Evolutionary conservation across 2,888 invertebrate genomes (phyloP), one percentile per base, ranked within the genome.

Genomic region (Diarsia dahlii): DNA sequence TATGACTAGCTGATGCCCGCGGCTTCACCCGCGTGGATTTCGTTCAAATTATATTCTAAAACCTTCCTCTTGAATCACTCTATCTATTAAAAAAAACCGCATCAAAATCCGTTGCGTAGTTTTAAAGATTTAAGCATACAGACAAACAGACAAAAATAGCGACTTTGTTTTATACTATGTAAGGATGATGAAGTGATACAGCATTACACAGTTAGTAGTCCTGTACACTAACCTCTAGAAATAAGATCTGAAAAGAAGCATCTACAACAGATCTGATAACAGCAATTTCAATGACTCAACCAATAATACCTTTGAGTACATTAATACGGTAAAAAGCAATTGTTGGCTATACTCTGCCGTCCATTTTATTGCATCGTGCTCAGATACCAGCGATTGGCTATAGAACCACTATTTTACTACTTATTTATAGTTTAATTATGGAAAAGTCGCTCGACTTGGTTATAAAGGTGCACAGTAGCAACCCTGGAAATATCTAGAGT

Each of bases 391-490:
- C 75, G 84, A 87, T 87, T 85, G 69, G 65, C 78, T 56, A 66
- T 72, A 72, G 66, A 66, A 84, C 76, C 50, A 75, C 77, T 79
- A 87, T 87, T 88, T 90, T 88, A 89, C 82, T 80, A 80, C 85
- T 84, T 88, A 87, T 88, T 89, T 90, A 89, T 90, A 76, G 89
- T 88, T 88, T 89, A 89, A 89, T 90, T 89, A 89, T 71, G 76
- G 86, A 86, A 89, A 87, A 89, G 84, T 88, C 72, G 79, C 72
- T 71, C 73, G 69, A 75, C 46, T 48, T 48, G 69, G 58, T 69
- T 74, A 74, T 87, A 78, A 82, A 85, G 50, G 71, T 62, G 67
- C 52, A 78, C 73, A 56, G 78, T 65, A 82, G 78, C 75, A 34
- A 76, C 71, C 76, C 76, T 80, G 66, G 68, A 81, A 79, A 76